A percentile compares a stretch with the other conserved stretches of the same genome.
Evolutionary conservation across 2,113 vertebrate species (phyloP).

Genomic region (Chionis minor): DNA sequence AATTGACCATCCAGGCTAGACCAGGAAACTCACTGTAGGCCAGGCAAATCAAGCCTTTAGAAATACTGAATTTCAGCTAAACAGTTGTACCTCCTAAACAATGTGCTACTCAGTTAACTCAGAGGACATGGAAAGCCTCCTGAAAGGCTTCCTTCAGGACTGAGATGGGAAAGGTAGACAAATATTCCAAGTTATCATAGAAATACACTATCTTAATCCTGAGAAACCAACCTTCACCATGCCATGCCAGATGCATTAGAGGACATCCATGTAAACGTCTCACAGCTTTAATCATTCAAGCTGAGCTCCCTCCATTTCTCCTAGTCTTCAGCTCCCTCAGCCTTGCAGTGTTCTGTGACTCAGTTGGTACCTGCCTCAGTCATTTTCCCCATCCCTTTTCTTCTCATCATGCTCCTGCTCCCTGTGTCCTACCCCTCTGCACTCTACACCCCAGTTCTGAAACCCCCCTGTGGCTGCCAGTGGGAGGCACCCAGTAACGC

Average conservation of each 20-base stretch:
- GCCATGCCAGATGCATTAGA: rapidly evolving
- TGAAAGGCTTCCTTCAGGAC: neutral
- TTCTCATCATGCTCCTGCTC: neutral
- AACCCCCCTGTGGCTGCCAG: neutral
- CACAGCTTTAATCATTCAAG: neutral
- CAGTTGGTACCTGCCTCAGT: neutral
- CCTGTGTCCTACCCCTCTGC: neutral
- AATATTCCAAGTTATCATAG: neutral
- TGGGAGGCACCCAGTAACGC: neutral
- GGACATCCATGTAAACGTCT: neutral
- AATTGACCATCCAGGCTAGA: neutral
- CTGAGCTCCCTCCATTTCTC: neutral
- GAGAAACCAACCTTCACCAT: neutral
- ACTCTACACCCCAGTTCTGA: neutral
- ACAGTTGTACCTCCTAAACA: neutral
- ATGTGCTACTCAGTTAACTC: neutral
- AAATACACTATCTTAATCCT: neutral
- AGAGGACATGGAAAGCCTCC: neutral
- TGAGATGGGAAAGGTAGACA: neutral
- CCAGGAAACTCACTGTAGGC: neutral
- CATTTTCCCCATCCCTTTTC: neutral
- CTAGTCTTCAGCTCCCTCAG: neutral
- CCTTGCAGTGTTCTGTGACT: neutral
- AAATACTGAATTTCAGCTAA: neutral
- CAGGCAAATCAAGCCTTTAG: neutral